Percentiles rank a stretch among this genome's conserved stretches.
These are phyloP conservation scores for Cantharis nigra DNA, from an alignment of 2,888 invertebrate genomes.

Conservation along the genomic window DNA sequence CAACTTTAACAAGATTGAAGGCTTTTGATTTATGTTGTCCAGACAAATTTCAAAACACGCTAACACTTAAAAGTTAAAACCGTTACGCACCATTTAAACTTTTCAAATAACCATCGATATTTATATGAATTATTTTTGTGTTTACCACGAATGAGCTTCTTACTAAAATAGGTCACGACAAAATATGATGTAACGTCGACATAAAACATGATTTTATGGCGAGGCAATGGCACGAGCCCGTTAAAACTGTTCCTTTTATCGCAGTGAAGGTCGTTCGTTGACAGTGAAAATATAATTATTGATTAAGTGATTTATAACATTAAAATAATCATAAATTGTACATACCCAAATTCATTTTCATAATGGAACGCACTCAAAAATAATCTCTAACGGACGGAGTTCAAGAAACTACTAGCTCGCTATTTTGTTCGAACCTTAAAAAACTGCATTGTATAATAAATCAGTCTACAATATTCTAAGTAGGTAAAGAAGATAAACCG, in stretches of 20 bases:
- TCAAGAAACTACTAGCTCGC: conserved; percentile 5
- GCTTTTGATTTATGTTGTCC: not conserved
- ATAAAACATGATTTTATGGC: conserved; percentile 56
- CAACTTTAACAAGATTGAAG: not conserved
- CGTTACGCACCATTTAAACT: not conserved
- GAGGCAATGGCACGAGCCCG: conserved; percentile 51
- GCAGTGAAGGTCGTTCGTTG: conserved; percentile 53
- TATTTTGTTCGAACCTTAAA: not conserved
- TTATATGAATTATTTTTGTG: not conserved
- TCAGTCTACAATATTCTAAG: not conserved
- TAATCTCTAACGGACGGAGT: not conserved
- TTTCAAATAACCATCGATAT: not conserved
- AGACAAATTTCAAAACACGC: not conserved
- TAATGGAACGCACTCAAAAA: not conserved
- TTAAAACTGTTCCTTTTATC: conserved; percentile 48
- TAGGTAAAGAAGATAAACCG: not conserved
- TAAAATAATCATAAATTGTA: not conserved
- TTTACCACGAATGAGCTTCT: not conserved
- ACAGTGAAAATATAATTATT: conserved; percentile 48
- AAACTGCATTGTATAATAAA: conserved; percentile 4
- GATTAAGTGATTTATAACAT: not conserved
- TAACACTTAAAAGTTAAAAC: not conserved
- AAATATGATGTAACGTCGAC: conserved; percentile 51
- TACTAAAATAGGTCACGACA: conserved; percentile 45
- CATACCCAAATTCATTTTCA: not conserved